Evolutionary conservation across 2,113 vertebrate species (phyloP).

Genomic region (Coregonus clupeaformis): DNA sequence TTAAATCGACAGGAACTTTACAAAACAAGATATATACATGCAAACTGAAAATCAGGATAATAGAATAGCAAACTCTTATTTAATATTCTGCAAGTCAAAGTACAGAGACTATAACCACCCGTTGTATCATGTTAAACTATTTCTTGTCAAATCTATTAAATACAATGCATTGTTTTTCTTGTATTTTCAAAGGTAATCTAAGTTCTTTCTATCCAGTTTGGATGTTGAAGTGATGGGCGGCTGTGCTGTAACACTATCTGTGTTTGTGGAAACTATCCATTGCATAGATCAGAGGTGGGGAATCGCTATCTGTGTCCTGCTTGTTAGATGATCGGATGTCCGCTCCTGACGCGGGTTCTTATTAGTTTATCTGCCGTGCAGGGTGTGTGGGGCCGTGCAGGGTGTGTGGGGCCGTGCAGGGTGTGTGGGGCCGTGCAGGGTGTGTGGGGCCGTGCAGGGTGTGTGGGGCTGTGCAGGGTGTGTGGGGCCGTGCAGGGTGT

Average conservation of each 20-base stretch:
- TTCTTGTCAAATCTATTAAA: conserved; percentile 48
- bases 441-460: conserved; percentile 8
- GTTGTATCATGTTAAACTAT: no score
- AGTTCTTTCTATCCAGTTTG: conserved; percentile 65
- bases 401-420: not conserved
- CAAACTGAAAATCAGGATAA: not conserved
- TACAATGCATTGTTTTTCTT: conserved; percentile 54
- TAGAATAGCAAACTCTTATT: no score
- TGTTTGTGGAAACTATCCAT: conserved; percentile 70
- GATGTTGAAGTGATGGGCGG: conserved; percentile 2
- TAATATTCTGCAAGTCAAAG: no score
- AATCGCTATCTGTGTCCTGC: conserved; percentile 70
- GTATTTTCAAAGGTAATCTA: conserved; percentile 57
- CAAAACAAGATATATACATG: conserved; percentile 26
- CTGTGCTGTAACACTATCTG: conserved; percentile 59
- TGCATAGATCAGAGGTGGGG: conserved; percentile 59
- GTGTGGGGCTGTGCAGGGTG: no score
- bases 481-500: no score
- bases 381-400: conserved; percentile 22
- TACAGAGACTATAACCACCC: no score
- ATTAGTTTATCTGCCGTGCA: conserved; percentile 63
- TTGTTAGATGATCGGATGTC: conserved; percentile 70
- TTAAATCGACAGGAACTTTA: conserved; percentile 52
- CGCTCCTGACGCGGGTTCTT: conserved; percentile 56
- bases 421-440: not conserved